phyloP scores from a whole-genome alignment of 2,113 vertebrate genomes.

The Trinectes maculatus region DNA sequence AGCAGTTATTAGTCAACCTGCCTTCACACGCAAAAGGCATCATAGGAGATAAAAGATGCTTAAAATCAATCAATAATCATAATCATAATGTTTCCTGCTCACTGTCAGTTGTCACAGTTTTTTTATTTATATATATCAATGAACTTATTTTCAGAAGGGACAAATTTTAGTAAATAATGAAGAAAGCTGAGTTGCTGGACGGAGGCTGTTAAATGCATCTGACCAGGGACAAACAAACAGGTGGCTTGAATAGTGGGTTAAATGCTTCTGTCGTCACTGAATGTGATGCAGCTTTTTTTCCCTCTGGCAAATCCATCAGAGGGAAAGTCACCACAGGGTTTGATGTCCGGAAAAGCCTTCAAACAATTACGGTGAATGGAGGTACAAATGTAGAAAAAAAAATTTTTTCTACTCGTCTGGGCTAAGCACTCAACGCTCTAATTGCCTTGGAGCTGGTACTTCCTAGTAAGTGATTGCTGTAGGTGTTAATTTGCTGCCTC shows the following conservation, averaged over 20 bases:
- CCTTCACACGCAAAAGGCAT: too few species aligned
- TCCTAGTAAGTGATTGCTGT: conserved; percentile 62
- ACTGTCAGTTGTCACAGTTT: too few species aligned
- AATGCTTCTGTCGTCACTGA: background rate
- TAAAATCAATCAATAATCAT: too few species aligned
- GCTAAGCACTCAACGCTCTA: conserved; percentile 50
- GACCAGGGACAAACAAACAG: background rate
- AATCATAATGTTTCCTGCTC: too few species aligned
- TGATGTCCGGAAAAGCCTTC: conserved; percentile 50
- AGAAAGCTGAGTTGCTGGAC: background rate
- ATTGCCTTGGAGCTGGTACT: conserved; percentile 60
- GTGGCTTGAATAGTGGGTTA: background rate
- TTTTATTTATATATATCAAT: too few species aligned
- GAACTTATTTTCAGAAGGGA: too few species aligned
- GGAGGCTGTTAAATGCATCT: background rate
- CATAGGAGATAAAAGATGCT: too few species aligned
- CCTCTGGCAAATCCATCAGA: background rate
- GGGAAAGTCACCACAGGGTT: conserved; percentile 8
- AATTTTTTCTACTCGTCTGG: conserved; percentile 15
- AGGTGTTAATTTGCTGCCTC: conserved; percentile 63
- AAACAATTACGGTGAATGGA: conserved; percentile 14
- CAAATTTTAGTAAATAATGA: too few species aligned
- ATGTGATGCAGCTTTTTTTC: conserved; percentile 16
- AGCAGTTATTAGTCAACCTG: too few species aligned
- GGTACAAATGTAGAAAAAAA: conserved; percentile 26